Evolutionary conservation across 1,140 invertebrate genomes (phyloP).

Genomic region (Bilobella aurantiaca): DNA sequence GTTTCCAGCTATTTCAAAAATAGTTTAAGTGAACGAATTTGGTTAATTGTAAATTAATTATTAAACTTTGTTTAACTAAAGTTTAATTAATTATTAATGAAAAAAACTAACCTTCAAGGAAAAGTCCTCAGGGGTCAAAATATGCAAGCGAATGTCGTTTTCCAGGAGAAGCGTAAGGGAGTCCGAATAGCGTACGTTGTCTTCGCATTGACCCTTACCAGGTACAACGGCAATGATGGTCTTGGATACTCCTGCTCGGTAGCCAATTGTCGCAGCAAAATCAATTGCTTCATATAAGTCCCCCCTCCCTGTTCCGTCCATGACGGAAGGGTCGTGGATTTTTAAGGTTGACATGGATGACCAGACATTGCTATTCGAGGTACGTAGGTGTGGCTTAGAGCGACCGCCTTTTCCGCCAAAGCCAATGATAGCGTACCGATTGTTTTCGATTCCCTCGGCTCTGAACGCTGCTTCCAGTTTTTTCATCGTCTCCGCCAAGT

Average conservation of each 20-base stretch:
- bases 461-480: conserved; percentile 40
- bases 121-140: conserved; percentile 39
- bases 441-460: conserved; percentile 38
- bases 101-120: conserved; percentile 35
- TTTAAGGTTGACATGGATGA: conserved; percentile 31
- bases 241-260: conserved; percentile 45
- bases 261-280: conserved; percentile 43
- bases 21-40: no score
- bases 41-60: no score
- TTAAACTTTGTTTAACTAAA: no score
- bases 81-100: no score
- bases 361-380: conserved; percentile 42
- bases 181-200: conserved; percentile 36
- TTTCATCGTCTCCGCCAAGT: conserved; percentile 23
- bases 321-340: conserved; percentile 13
- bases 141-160: conserved; percentile 42
- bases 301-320: conserved; percentile 18
- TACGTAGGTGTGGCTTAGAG: conserved; percentile 39
- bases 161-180: conserved; percentile 39
- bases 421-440: conserved; percentile 45
- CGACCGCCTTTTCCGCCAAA: conserved; percentile 42
- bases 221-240: conserved; percentile 44
- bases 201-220: conserved; percentile 36
- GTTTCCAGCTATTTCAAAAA: conserved; percentile 22
- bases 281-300: conserved; percentile 40